phyloP scores from a whole-genome alignment of 2,797 vertebrate species.

The Coreius guichenoti region DNA sequence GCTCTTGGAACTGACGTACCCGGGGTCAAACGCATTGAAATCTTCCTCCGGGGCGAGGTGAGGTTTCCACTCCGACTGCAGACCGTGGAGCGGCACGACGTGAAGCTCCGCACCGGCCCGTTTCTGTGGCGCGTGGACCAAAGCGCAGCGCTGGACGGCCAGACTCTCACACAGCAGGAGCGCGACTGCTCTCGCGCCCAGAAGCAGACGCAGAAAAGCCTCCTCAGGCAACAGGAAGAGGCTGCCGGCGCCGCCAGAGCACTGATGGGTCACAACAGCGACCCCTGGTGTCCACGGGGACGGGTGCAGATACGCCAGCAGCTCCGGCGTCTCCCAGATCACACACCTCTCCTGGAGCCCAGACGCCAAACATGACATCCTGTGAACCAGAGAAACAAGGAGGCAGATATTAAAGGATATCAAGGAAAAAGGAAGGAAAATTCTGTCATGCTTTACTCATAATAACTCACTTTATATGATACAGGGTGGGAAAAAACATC shows the following conservation, averaged over 20 bases:
- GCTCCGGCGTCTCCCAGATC: conserved; percentile 74
- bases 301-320: conserved; percentile 75
- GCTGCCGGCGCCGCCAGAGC: conserved; percentile 49
- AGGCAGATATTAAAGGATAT: neutral
- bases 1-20: conserved; percentile 78
- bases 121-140: conserved; percentile 70
- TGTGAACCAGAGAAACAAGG: conserved; percentile 44
- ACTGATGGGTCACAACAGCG: conserved; percentile 69
- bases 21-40: conserved; percentile 71
- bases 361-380: conserved; percentile 61
- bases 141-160: conserved; percentile 73
- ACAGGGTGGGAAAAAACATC: too few relatives aligned
- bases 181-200: conserved; percentile 68
- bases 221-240: conserved; percentile 73
- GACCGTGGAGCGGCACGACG: conserved; percentile 77
- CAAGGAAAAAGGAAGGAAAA: too few relatives aligned
- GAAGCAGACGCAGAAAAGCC: conserved; percentile 69
- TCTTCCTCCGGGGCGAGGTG: conserved; percentile 75
- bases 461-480: too few relatives aligned
- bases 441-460: too few relatives aligned
- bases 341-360: conserved; percentile 54
- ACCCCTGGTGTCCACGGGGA: conserved; percentile 78
- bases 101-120: conserved; percentile 60
- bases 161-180: conserved; percentile 74
- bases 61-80: conserved; percentile 74